Evolutionary conservation across 2,113 vertebrate species (phyloP).

Genomic region (Pseudolaguvia tuberculata): DNA sequence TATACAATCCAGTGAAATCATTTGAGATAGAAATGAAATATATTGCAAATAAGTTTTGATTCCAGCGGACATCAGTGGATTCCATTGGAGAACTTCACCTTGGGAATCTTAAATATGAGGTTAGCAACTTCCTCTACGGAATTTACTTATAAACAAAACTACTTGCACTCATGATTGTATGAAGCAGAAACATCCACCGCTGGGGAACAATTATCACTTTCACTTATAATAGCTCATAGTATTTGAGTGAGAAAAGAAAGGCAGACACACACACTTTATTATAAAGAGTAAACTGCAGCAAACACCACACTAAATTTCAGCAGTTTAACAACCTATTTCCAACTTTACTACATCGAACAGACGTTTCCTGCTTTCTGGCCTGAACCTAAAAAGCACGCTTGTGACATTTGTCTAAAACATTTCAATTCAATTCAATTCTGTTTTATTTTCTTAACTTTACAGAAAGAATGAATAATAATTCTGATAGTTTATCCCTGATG

Average conservation of each 20-base stretch:
- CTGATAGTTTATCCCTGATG: too few species aligned
- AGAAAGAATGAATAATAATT: too few species aligned
- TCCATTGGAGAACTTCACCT: background rate
- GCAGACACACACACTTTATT: background rate
- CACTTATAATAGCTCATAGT: background rate
- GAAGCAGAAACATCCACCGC: background rate
- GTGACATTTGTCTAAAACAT: background rate
- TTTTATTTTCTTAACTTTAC: too few species aligned
- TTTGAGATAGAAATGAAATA: background rate
- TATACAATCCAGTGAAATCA: background rate
- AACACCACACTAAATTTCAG: background rate
- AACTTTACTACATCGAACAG: background rate
- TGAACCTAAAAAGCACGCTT: background rate
- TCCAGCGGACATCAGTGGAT: background rate
- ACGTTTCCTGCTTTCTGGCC: background rate
- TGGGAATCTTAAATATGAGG: background rate
- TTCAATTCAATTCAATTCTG: too few species aligned
- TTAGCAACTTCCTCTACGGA: background rate
- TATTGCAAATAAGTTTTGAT: background rate
- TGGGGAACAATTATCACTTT: conserved; percentile 2
- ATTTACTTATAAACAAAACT: background rate
- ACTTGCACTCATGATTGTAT: background rate
- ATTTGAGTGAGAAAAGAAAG: background rate
- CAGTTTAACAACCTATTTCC: background rate
- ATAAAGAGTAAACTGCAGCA: conserved; percentile 2